These are phyloP conservation scores for Zingel zingel DNA, from an alignment of 2,113 vertebrate species.

Conservation along the genomic window DNA sequence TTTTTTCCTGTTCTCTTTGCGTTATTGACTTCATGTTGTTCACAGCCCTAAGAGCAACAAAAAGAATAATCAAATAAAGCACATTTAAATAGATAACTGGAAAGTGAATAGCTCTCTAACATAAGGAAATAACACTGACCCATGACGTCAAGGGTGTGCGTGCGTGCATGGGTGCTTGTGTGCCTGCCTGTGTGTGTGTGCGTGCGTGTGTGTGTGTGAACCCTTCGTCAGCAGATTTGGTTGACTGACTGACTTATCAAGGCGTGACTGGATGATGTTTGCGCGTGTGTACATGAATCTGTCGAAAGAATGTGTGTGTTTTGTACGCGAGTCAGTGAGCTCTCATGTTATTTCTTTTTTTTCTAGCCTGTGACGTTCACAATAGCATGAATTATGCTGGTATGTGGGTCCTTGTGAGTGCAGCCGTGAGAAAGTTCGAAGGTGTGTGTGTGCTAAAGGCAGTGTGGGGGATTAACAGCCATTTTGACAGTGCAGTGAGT, in stretches of 20 bases:
- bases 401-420: conserved; percentile 68
- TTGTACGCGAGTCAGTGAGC: not conserved
- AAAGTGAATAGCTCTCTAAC: conserved; percentile 7
- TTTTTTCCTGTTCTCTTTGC: conserved; percentile 15
- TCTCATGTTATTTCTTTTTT: conserved; percentile 13
- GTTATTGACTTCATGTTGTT: conserved; percentile 11
- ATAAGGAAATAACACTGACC: conserved; percentile 34
- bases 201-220: not conserved
- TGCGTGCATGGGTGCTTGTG: no score
- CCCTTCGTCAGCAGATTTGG: conserved; percentile 71
- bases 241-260: conserved; percentile 69
- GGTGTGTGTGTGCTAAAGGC: conserved; percentile 32
- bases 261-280: conserved; percentile 63
- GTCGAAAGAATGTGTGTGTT: conserved; percentile 53
- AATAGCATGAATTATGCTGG: conserved; percentile 76
- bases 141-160: conserved; percentile 44
- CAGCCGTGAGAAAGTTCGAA: conserved; percentile 70
- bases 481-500: conserved; percentile 37
- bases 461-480: conserved; percentile 28
- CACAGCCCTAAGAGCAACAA: not conserved
- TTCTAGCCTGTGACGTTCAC: conserved; percentile 60
- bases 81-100: conserved; percentile 24
- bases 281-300: conserved; percentile 67
- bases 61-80: conserved; percentile 14
- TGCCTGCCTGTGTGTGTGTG: not conserved